Evolutionary conservation across 2,888 invertebrate genomes (phyloP).

Genomic region (Coleophora flavipennella): DNA sequence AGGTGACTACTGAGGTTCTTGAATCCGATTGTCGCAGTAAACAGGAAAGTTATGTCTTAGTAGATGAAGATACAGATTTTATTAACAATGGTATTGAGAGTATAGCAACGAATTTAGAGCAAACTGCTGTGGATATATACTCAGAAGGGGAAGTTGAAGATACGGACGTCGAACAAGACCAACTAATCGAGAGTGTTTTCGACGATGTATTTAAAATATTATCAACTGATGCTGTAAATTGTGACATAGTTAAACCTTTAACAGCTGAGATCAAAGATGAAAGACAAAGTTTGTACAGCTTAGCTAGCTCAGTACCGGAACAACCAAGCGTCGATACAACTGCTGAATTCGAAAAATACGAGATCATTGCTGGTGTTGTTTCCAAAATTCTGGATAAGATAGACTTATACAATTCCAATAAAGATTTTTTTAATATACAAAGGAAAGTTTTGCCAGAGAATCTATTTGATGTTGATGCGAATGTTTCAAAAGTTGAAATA

Average conservation of each 20-base stretch:
- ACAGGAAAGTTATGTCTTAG: conserved; percentile 7
- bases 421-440: no score
- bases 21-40: conserved; percentile 9
- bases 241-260: conserved; percentile 5
- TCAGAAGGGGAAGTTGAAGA: conserved; percentile 11
- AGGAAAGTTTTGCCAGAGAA: no score
- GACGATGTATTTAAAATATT: conserved; percentile 15
- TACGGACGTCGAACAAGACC: conserved; percentile 5
- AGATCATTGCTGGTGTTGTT: conserved; percentile 44
- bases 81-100: conserved; percentile 10
- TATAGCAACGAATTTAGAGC: conserved; percentile 7
- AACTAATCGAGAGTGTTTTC: conserved; percentile 13
- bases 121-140: conserved; percentile 20
- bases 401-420: conserved; percentile 18
- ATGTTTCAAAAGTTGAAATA: no score
- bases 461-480: no score
- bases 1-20: conserved; percentile 8
- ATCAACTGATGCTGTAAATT: conserved; percentile 4
- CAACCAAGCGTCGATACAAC: conserved; percentile 48
- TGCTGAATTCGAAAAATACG: conserved; percentile 56
- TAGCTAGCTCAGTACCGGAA: conserved; percentile 31
- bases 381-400: conserved; percentile 34
- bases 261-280: not conserved
- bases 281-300: conserved; percentile 25
- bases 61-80: conserved; percentile 14